Evolutionary conservation across 2,888 invertebrate genomes (phyloP), one percentile per base, ranked within the genome.

Genomic region (Scaptomyza polygonia): DNA sequence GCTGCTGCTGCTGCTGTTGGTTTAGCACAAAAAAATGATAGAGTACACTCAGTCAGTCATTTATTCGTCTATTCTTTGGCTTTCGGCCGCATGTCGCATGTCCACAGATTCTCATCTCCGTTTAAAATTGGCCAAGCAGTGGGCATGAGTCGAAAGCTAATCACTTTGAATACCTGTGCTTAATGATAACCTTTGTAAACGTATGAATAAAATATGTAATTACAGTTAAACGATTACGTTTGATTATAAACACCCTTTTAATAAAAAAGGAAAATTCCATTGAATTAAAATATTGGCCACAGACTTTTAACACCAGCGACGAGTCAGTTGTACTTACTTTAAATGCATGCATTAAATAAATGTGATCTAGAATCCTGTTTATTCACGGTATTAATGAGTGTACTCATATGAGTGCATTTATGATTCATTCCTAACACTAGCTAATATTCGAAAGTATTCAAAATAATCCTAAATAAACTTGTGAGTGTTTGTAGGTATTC

Each of bases 21-120:
- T 40, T 9, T 36, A 58, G 39, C 18, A 40, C 14, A 49, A 25
- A 49, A 72, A 65, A 52, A 74, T 74, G 73, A 78, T 77, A 45
- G 59, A 73, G 47, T 63, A 53, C 36, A 61, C 54, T 34, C 34
- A 34, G 34, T 34, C 32, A 25, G 25, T 44, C 74, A 47, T 45
- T 39, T 67, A 18, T 18, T 49, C 39, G 72, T 49, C 76, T 65
- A 56, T 72, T 59, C 18, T 48, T 27, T 61, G 67, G 53, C 51
- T 53, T 44, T 36, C 59, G 40, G 21, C 25, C 25, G 25, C 25
- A 14, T 25, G 45, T 30, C 44, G 27, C 44, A 14, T 25, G 36
- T 39, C 36, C 36, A 6, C 59, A 65, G 66, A 59, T 71, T 73
- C 77, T 67, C 72, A 76, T 73, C 72, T 73, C 72, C 73, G 77